Conservation (phyloP, 1,140 invertebrate species). For the Melipona quadrifasciata region DNA sequence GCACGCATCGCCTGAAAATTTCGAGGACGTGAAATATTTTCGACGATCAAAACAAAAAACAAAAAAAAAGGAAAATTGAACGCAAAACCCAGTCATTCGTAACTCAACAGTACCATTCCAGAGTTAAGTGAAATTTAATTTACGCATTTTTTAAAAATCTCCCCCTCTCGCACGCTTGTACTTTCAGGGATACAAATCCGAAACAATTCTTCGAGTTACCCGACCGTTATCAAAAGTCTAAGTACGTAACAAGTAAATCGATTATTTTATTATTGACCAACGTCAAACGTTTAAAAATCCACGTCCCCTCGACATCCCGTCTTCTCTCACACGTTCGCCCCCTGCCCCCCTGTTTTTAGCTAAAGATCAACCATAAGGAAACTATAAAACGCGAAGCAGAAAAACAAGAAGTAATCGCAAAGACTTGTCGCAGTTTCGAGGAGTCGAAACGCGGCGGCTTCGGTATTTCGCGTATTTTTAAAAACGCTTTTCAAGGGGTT, state of each 20-base stretch:
- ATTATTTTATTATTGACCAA: no score
- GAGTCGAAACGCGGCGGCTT: neutral
- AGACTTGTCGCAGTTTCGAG: neutral
- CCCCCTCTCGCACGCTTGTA: no score
- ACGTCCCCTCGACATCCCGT: no score
- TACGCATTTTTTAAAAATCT: no score
- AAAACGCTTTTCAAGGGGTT: neutral
- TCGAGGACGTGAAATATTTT: neutral
- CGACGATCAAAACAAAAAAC: neutral
- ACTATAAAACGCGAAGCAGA: neutral
- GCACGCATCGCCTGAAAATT: no score
- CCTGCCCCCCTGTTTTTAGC: neutral
- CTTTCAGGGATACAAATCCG: no score
- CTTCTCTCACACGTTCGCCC: neutral
- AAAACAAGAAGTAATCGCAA: neutral
- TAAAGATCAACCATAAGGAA: neutral
- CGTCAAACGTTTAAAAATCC: neutral
- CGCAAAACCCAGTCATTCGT: neutral
- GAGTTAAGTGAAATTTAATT: no score
- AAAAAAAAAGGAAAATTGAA: neutral
- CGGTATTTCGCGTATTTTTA: neutral
- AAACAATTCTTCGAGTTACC: no score
- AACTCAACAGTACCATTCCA: no score
- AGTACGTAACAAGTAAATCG: no score
- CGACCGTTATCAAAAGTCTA: no score